Conservation (phyloP, 2,888 invertebrate species). For the Allygus modestus region DNA sequence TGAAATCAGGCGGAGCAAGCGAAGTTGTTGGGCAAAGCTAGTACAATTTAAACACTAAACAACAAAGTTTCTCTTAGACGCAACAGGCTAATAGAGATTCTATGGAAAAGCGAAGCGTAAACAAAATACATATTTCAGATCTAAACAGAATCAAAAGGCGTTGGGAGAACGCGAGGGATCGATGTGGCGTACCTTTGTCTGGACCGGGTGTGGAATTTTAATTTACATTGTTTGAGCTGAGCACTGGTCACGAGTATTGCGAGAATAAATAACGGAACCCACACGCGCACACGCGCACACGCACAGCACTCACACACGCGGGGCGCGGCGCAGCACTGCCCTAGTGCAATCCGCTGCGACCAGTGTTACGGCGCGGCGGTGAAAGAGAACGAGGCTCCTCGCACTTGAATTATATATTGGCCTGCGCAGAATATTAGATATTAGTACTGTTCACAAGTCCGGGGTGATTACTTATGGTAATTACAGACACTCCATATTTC, state of each 20-base stretch:
- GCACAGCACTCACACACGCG: constrained; percentile 9
- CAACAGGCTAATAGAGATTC: too few species aligned
- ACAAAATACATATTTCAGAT: constrained; percentile 11
- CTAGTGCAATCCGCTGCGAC: constrained; percentile 3
- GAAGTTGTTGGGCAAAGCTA: too few species aligned
- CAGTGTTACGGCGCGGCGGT: neutral
- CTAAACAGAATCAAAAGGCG: neutral
- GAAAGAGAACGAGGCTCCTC: too few species aligned
- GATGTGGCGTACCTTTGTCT: constrained; percentile 39
- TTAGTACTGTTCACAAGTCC: too few species aligned
- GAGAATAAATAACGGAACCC: constrained; percentile 47
- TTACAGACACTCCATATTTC: too few species aligned
- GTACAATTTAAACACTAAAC: too few species aligned
- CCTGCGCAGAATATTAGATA: too few species aligned
- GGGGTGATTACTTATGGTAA: too few species aligned
- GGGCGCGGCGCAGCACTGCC: neutral
- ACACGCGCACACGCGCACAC: neutral
- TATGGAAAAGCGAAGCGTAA: neutral
- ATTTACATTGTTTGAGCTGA: constrained; percentile 57
- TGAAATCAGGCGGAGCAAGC: too few species aligned
- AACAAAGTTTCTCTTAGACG: too few species aligned
- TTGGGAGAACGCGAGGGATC: neutral
- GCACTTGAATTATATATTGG: too few species aligned
- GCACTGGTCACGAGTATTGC: constrained; percentile 54
- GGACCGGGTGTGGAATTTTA: constrained; percentile 60